Conservation (phyloP, 2,113 vertebrate species). For the Brachyistius frenatus region DNA sequence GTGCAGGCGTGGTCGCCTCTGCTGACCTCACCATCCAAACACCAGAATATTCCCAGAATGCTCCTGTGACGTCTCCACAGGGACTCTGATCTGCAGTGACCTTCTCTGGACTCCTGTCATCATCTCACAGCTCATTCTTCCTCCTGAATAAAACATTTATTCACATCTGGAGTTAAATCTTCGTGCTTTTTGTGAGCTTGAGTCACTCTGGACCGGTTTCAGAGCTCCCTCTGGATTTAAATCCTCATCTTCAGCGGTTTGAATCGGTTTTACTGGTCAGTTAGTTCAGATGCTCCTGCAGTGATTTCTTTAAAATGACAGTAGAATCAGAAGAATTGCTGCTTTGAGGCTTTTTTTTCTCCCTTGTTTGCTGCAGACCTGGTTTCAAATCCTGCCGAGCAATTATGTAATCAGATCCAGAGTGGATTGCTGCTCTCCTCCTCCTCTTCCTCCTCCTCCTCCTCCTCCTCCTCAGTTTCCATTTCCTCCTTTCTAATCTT, state of each 20-base stretch:
- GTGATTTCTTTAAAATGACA: not conserved
- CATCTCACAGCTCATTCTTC: too few species aligned
- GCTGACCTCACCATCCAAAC: conserved; percentile 53
- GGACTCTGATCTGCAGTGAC: too few species aligned
- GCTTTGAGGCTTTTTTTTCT: conserved; percentile 14
- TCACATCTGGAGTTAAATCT: too few species aligned
- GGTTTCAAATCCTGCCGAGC: conserved; percentile 51
- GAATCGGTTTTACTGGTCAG: too few species aligned
- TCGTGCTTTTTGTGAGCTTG: too few species aligned
- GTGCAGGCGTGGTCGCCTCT: conserved; percentile 67
- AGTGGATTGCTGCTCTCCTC: conserved; percentile 43
- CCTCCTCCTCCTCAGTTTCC: not conserved
- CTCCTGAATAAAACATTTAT: too few species aligned
- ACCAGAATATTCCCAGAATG: conserved; percentile 18
- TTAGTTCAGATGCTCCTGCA: not conserved
- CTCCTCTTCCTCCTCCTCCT: not conserved
- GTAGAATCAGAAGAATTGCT: not conserved
- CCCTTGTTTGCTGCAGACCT: conserved; percentile 47
- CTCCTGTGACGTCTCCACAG: too few species aligned
- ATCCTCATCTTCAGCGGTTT: too few species aligned
- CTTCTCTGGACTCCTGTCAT: too few species aligned
- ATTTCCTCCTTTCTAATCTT: not conserved
- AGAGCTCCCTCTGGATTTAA: too few species aligned
- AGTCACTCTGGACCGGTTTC: too few species aligned
- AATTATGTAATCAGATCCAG: conserved; percentile 76